Evolutionary conservation across 37 sponge, comb jelly and placozoan species (phyloP), one percentile per base, ranked within the genome.

Genomic region (Geodia barretti): DNA sequence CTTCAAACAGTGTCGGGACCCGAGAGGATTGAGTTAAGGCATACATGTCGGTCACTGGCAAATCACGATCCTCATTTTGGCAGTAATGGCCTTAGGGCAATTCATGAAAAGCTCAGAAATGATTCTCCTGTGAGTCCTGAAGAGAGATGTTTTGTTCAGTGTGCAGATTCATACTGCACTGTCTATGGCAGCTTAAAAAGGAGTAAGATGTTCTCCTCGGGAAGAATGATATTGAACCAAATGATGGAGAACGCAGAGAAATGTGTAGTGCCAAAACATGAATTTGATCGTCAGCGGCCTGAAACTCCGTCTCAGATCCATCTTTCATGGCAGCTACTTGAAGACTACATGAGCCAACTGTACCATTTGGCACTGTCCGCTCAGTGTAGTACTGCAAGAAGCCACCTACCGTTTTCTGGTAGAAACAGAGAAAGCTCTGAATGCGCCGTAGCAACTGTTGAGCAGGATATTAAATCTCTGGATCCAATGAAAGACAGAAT

Each of bases 291-390:
- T n/a, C n/a, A n/a, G n/a, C n/a, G n/a, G n/a, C n/a, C n/a, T n/a
- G n/a, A n/a, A n/a, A n/a, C n/a, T n/a, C n/a, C n/a, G n/a, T n/a
- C 54, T 47, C 7, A 33, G 64, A 41, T 63, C 35, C 39, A 64
- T 29, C 39, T 86, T 9, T 71, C 86, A 64, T n/a, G 35, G 25
- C 79, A 73, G 32, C 3, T 86, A 36, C 2, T 86, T 32, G 64
- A 34, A 34, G 86, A 86, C 40, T 41, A 79, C 1, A 25, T 43
- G 34, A 79, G 74, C 39, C 74, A 86, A 7, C 30, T 67, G 3
- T 79, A 37, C 37, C 58, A 37, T 3, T 25, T 73, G n/a, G n/a
- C 28, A 33, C 24, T 78, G 17, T 72, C 41, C 21, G 34, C 31
- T 40, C 42, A 62, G 43, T 62, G 64, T 47, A 47, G 7, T 14